Evolutionary conservation across 2,888 invertebrate genomes (phyloP).

Genomic region (Agriopis aurantiaria): DNA sequence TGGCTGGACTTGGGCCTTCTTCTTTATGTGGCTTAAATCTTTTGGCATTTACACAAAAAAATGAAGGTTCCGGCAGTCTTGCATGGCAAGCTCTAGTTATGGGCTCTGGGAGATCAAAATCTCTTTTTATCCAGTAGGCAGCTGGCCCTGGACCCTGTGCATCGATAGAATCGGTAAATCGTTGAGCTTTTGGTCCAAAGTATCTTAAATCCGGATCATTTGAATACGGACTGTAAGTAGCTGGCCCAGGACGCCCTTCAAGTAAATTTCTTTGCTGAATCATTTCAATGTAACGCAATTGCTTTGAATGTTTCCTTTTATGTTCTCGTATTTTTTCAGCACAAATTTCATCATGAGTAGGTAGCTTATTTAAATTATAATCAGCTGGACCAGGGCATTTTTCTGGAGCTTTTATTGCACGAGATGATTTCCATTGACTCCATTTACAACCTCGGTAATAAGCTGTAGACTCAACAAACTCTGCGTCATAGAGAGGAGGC

Average conservation of each 20-base stretch:
- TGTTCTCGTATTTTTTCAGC: constrained; percentile 64
- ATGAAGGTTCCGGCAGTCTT: constrained; percentile 59
- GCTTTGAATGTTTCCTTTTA: constrained; percentile 67
- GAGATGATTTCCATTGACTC: constrained; percentile 67
- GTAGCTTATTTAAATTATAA: constrained; percentile 57
- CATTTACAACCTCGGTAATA: constrained; percentile 79
- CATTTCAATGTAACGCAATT: constrained; percentile 72
- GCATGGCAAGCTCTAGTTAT: constrained; percentile 57
- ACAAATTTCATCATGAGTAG: constrained; percentile 56
- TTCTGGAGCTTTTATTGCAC: constrained; percentile 47
- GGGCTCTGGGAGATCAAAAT: constrained; percentile 61
- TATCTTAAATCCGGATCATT: constrained; percentile 55
- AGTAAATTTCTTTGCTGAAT: constrained; percentile 63
- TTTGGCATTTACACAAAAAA: constrained; percentile 67
- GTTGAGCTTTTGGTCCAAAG: constrained; percentile 63
- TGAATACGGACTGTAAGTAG: constrained; percentile 63
- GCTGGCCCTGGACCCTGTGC: constrained; percentile 66
- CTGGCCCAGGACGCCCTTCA: constrained; percentile 70
- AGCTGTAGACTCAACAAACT: constrained; percentile 61
- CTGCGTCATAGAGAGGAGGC: constrained; percentile 69
- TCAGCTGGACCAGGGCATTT: constrained; percentile 70
- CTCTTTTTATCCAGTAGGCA: constrained; percentile 64
- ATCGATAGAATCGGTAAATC: constrained; percentile 55
- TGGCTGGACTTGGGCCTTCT: constrained; percentile 70
- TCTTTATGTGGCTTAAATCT: constrained; percentile 63